Evolutionary conservation across 2,888 invertebrate species (phyloP), one percentile per base, ranked within the genome.

Genomic region (Tenthredo mesomela): DNA sequence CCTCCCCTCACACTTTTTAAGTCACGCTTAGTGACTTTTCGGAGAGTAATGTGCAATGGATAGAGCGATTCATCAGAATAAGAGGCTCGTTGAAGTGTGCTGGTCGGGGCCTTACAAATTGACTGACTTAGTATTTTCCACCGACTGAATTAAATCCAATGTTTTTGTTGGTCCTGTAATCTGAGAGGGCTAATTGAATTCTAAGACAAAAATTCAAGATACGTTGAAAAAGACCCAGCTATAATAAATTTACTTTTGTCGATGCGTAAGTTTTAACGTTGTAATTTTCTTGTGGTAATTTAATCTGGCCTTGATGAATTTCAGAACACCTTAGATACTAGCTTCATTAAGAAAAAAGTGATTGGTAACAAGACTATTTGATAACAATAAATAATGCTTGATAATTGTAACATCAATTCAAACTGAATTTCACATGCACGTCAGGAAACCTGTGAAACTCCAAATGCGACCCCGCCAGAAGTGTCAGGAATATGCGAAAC

Each of bases 401-500:
- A 80, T 61, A 40, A 80, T 61, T 37, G 58, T 58, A 61, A 61
- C 80, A 40, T 40, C 80, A 33, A 40, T 21, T 61, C 29, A 12
- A 37, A 12, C 40, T 61, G 40, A 61, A 80, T 61, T 80, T 80
- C 15, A 61, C 25, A 80, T 80, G 80, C 80, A 80, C 12, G 61
- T 80, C 80, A 80, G 80, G 80, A 25, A 80, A 40, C 21, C 37
- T n/a, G 37, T 33, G 61, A 80, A 80, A 40, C 61, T 80, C 40
- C 33, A 61, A 61, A 80, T 80, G 61, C 21, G 61, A 80, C 61
- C 40, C 61, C 40, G 61, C 80, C 80, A 80, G 80, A 80, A 80
- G 80, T 80, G 61, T 61, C 61, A 80, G 40, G 54, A 78, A 78
- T 78, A 78, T 25, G 78, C 54, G 33, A 78, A 80, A 40, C 80